Evolutionary conservation across 2,888 invertebrate genomes (phyloP), one percentile per base, ranked within the genome.

Genomic region (Homarus gammarus): DNA sequence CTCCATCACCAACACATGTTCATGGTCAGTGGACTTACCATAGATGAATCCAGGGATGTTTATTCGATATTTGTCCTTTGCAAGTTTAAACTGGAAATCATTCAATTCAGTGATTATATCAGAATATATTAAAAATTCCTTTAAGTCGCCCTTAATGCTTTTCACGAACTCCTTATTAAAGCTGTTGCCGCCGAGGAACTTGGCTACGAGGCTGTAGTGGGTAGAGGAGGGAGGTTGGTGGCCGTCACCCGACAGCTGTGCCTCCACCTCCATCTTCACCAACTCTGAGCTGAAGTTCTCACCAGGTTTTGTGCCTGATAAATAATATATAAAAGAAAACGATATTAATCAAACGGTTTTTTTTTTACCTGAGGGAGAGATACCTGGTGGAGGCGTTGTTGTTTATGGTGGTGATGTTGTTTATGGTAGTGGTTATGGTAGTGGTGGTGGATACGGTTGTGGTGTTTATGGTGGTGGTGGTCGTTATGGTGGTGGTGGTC

Each of bases 271-370:
- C 51, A 89, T 22, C 44, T 61, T 84, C 51, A 89, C 89, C 64
- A 89, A 70, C 36, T 88, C 83, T 10, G 89, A 49, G 77, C 68
- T 89, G 72, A 89, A 89, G 40, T 75, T 89, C 40, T 89, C 89
- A 22, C 84, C 89, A 31, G 89, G 84, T 31, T 89, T 89, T 15
- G 84, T 84, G 12, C 83, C 89, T 89, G 70, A n/a, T 36, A 77
- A 36, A 10, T 68, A 77, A 36, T 84, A 61, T 31, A 40, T n/a
- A 38, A 12, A 64, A 6, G 8, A 2, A 61, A 8, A 61, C 3
- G 61, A 61, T 18, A 61, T n/a, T n/a, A n/a, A n/a, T n/a, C n/a
- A n/a, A n/a, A n/a, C n/a, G n/a, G n/a, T n/a, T n/a, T n/a, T n/a
- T n/a, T n/a, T n/a, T n/a, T n/a, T n/a, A n/a, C n/a, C n/a, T n/a